phyloP scores from a whole-genome alignment of 2,113 vertebrate species.

The Pseudopipra pipra region DNA sequence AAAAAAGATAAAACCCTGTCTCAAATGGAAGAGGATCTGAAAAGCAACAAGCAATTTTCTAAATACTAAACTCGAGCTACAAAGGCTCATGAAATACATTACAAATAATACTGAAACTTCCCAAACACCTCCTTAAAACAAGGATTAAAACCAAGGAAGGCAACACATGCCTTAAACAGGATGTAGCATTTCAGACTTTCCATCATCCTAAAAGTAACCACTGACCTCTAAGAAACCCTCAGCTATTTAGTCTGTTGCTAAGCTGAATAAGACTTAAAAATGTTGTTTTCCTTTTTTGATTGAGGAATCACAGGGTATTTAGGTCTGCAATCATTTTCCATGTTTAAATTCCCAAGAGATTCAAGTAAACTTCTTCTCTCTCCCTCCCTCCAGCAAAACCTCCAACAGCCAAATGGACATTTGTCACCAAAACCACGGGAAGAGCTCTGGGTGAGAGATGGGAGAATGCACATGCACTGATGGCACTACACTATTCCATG shows the following conservation, averaged over 20 bases:
- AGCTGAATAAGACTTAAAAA: not conserved
- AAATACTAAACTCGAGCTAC: not conserved
- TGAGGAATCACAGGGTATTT: not conserved
- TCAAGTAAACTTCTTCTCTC: not conserved
- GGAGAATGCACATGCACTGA: not conserved
- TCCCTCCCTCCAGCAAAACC: not conserved
- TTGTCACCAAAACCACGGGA: not conserved
- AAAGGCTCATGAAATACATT: not conserved
- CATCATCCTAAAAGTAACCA: not conserved
- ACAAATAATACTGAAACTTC: not conserved
- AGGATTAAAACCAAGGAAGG: not conserved
- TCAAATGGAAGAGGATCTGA: not conserved
- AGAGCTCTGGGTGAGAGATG: rapidly evolving
- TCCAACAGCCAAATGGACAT: not conserved
- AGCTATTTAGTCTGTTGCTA: not conserved
- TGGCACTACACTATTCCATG: not conserved
- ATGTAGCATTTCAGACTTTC: not conserved
- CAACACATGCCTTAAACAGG: not conserved
- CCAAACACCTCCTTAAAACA: not conserved
- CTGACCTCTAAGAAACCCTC: not conserved
- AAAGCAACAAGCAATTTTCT: not conserved
- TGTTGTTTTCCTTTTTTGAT: not conserved
- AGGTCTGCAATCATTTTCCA: not conserved
- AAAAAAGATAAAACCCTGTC: not conserved
- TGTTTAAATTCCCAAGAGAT: not conserved